Conservation (phyloP, 2,797 vertebrate genomes). For the Anabas testudineus region DNA sequence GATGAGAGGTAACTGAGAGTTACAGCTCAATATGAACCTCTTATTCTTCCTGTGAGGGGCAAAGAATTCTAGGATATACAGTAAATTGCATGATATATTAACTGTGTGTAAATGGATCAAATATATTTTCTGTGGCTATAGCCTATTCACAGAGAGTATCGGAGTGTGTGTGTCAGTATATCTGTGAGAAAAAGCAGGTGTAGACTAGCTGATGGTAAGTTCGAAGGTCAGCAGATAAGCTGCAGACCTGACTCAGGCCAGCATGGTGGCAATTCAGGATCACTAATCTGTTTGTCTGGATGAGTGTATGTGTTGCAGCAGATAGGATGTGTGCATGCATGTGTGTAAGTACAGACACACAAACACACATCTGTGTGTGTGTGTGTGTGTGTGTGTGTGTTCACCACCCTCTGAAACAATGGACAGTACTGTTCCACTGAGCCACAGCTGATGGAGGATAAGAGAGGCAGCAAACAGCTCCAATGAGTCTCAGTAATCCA, state of each 20-base stretch:
- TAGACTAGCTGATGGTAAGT: conserved; percentile 55
- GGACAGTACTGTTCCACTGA: conserved; percentile 70
- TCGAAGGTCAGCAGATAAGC: conserved; percentile 72
- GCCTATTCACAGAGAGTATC: not conserved
- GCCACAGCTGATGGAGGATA: conserved; percentile 73
- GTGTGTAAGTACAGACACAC: conserved; percentile 2
- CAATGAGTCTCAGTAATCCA: conserved; percentile 75
- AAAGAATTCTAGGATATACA: too few relatives aligned
- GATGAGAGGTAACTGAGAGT: not conserved
- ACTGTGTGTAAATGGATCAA: too few relatives aligned
- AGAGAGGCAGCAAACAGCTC: conserved; percentile 67
- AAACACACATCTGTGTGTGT: not conserved
- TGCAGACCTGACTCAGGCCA: conserved; percentile 56
- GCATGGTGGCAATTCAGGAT: conserved; percentile 60
- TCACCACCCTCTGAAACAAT: conserved; percentile 66
- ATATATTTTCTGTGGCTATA: not conserved
- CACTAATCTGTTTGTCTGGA: conserved; percentile 75
- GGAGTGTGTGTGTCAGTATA: conserved; percentile 5
- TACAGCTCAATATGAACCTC: conserved; percentile 5
- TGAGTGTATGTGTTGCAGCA: conserved; percentile 27
- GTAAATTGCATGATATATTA: too few relatives aligned
- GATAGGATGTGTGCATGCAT: conserved; percentile 33
- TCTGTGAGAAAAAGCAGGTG: conserved; percentile 45
- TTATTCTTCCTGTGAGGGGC: conserved; percentile 15
- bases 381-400: not conserved